Conservation (phyloP, 1,140 invertebrate genomes). For the Drosophila ogumai region DNA sequence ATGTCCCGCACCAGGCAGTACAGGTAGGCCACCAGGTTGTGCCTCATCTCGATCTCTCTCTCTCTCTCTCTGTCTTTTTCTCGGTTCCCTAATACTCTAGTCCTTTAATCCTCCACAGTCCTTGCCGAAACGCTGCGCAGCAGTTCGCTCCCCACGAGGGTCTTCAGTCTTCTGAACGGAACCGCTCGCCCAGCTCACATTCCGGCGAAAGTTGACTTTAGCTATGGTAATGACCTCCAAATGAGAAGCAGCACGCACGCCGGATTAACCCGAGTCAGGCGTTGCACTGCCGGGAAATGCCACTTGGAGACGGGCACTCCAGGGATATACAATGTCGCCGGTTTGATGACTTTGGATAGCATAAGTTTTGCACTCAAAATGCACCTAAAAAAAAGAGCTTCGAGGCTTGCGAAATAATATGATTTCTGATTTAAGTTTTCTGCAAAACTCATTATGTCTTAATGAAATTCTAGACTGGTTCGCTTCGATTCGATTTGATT, state of each 20-base stretch:
- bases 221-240: slow-evolving; percentile 74
- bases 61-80: background rate
- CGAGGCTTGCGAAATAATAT: background rate
- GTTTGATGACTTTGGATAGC: background rate
- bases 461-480: background rate
- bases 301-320: background rate
- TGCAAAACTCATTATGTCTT: background rate
- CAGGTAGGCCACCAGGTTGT: slow-evolving; percentile 55
- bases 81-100: background rate
- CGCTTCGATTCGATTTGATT: background rate
- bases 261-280: slow-evolving; percentile 57
- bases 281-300: slow-evolving; percentile 1
- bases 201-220: background rate
- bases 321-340: slow-evolving; percentile 7
- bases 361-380: slow-evolving; percentile 10
- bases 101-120: background rate
- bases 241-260: slow-evolving; percentile 45
- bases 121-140: slow-evolving; percentile 3
- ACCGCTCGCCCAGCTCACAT: background rate
- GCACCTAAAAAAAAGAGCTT: slow-evolving; percentile 5
- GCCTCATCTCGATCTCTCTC: slow-evolving; percentile 43
- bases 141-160: slow-evolving; percentile 37
- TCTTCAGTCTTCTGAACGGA: slow-evolving; percentile 48
- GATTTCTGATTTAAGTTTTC: background rate
- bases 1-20: slow-evolving; percentile 50